Evolutionary conservation across 2,888 invertebrate genomes (phyloP).

Genomic region (Nomada goodeniana): DNA sequence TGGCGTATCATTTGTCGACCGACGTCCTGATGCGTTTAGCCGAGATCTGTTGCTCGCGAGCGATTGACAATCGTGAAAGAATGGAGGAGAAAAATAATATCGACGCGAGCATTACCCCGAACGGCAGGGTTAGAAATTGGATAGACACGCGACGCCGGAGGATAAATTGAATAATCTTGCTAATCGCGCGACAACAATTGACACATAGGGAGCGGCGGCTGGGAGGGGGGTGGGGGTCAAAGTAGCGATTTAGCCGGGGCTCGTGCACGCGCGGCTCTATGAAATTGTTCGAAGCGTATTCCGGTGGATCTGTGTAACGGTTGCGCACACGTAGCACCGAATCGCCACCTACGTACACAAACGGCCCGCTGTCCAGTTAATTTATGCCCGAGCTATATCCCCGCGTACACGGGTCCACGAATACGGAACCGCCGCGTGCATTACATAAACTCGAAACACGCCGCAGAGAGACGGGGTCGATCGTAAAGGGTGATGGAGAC

Average conservation of each 20-base stretch:
- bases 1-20: too few species aligned
- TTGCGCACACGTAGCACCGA: background rate
- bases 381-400: slow-evolving; percentile 75
- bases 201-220: slow-evolving; percentile 9
- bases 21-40: too few species aligned
- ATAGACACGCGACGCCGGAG: background rate
- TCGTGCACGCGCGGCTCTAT: slow-evolving; percentile 33
- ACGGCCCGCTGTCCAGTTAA: slow-evolving; percentile 70
- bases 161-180: slow-evolving; percentile 51
- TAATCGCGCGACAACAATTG: slow-evolving; percentile 47
- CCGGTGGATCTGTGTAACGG: slow-evolving; percentile 20
- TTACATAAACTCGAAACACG: slow-evolving; percentile 77
- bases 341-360: slow-evolving; percentile 29
- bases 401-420: slow-evolving; percentile 63
- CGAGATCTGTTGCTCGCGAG: too few species aligned
- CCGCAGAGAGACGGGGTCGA: slow-evolving; percentile 63
- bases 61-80: background rate
- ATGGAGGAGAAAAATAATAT: background rate
- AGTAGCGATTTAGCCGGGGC: slow-evolving; percentile 45
- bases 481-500: slow-evolving; percentile 73
- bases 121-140: background rate
- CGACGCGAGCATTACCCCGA: background rate
- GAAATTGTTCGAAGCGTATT: slow-evolving; percentile 56
- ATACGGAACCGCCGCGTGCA: slow-evolving; percentile 73
- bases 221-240: slow-evolving; percentile 22